phyloP scores from a whole-genome alignment of 2,113 vertebrate species.

The Bujurquina vittata region DNA sequence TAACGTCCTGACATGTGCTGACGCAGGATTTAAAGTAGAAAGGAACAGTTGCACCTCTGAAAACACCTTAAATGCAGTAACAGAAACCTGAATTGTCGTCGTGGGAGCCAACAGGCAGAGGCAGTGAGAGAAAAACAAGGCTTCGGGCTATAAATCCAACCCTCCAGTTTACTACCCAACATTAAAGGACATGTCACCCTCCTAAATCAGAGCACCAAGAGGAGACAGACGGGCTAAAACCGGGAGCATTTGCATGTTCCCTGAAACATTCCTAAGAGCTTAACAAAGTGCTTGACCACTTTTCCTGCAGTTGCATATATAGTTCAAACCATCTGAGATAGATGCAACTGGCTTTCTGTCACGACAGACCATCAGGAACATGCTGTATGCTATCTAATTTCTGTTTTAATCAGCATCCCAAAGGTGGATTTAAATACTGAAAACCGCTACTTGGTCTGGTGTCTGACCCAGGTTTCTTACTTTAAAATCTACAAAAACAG shows the following conservation, averaged over 20 bases:
- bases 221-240: slow-evolving; percentile 70
- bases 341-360: slow-evolving; percentile 19
- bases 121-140: slow-evolving; percentile 48
- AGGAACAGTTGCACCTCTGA: slow-evolving; percentile 13
- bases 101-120: slow-evolving; percentile 51
- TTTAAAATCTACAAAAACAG: slow-evolving; percentile 44
- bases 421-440: slow-evolving; percentile 24
- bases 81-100: slow-evolving; percentile 44
- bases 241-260: slow-evolving; percentile 71
- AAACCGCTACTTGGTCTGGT: slow-evolving; percentile 26
- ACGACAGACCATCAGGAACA: not conserved
- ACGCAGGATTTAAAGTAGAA: not conserved
- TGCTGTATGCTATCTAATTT: not conserved
- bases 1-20: not conserved
- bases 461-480: slow-evolving; percentile 38
- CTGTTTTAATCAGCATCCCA: slow-evolving; percentile 12
- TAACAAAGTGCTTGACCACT: slow-evolving; percentile 56
- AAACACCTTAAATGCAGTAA: slow-evolving; percentile 40
- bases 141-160: slow-evolving; percentile 68
- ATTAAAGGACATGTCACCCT: slow-evolving; percentile 76
- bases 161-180: slow-evolving; percentile 71
- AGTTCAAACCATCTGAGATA: slow-evolving; percentile 50
- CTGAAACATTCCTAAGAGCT: slow-evolving; percentile 74
- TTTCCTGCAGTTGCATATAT: slow-evolving; percentile 33
- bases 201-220: slow-evolving; percentile 69